phyloP scores from a whole-genome alignment of 2,113 vertebrate genomes.

The Spilogale gracilis region DNA sequence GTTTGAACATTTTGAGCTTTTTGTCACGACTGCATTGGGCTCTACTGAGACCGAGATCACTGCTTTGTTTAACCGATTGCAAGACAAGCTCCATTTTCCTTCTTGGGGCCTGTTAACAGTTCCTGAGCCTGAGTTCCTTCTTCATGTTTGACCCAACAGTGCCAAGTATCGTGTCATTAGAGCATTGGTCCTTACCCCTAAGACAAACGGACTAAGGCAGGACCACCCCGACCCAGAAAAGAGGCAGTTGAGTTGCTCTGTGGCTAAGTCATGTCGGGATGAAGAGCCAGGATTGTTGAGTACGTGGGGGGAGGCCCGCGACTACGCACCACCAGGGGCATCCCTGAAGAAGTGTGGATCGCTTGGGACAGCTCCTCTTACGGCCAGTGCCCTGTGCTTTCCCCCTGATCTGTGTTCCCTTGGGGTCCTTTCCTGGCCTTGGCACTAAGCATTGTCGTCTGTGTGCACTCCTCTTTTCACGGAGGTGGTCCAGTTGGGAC shows the following conservation, averaged over 20 bases:
- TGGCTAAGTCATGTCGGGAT: neutral
- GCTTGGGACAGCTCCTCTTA: neutral
- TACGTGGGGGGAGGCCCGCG: rapidly evolving
- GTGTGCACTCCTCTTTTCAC: neutral
- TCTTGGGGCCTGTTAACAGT: constrained; percentile 68
- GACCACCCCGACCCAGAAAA: neutral
- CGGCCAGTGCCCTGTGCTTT: neutral
- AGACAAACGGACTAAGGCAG: neutral
- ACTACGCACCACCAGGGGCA: neutral
- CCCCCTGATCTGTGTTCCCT: neutral
- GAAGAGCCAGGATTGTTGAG: rapidly evolving
- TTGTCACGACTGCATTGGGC: constrained; percentile 65
- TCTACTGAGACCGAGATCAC: constrained; percentile 63
- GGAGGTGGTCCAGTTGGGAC: neutral
- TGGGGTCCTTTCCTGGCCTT: neutral
- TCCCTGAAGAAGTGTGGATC: neutral
- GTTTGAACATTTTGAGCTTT: constrained; percentile 11
- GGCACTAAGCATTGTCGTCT: neutral
- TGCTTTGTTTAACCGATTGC: constrained; percentile 46
- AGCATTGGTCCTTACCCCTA: neutral
- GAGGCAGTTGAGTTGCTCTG: neutral
- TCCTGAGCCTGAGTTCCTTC: constrained; percentile 74
- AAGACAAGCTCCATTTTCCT: constrained; percentile 81
- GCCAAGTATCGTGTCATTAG: neutral
- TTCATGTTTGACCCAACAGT: neutral